Conservation (phyloP, 2,113 vertebrate genomes). For the Scytalopus superciliaris region DNA sequence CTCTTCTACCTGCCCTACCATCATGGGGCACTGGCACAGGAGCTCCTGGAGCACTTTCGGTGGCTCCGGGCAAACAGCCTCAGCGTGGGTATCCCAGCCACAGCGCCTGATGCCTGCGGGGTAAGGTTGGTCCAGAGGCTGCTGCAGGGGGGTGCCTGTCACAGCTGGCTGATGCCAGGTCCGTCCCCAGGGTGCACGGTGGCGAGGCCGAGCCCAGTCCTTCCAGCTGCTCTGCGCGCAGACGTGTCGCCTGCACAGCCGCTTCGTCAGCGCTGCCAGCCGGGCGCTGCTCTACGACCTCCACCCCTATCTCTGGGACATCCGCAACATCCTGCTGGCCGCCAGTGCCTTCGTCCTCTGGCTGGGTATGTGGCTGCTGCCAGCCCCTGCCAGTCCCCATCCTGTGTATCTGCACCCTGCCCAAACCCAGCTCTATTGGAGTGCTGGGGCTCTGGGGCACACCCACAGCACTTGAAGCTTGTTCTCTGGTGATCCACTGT, state of each 20-base stretch:
- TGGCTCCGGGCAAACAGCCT: conserved; percentile 77
- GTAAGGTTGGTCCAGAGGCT: not conserved
- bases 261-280: conserved; percentile 75
- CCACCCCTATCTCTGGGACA: conserved; percentile 87
- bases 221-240: conserved; percentile 77
- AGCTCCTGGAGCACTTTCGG: conserved; percentile 79
- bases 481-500: not conserved
- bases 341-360: conserved; percentile 82
- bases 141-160: fast-evolving
- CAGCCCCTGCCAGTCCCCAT: not conserved
- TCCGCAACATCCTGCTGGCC: conserved; percentile 82
- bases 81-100: not conserved
- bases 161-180: fast-evolving
- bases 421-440: fast-evolving
- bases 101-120: fast-evolving
- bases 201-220: conserved; percentile 72
- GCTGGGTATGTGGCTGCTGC: conserved; percentile 70
- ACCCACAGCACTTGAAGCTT: not conserved
- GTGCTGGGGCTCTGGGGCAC: fast-evolving
- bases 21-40: conserved; percentile 71
- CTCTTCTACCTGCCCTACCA: conserved; percentile 85
- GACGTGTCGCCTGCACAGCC: conserved; percentile 76
- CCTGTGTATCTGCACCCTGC: fast-evolving
- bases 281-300: conserved; percentile 83
- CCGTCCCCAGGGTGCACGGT: conserved; percentile 36